Evolutionary conservation across 2,888 invertebrate genomes (phyloP), one percentile per base, ranked within the genome.

Genomic region (Suillia variegata): DNA sequence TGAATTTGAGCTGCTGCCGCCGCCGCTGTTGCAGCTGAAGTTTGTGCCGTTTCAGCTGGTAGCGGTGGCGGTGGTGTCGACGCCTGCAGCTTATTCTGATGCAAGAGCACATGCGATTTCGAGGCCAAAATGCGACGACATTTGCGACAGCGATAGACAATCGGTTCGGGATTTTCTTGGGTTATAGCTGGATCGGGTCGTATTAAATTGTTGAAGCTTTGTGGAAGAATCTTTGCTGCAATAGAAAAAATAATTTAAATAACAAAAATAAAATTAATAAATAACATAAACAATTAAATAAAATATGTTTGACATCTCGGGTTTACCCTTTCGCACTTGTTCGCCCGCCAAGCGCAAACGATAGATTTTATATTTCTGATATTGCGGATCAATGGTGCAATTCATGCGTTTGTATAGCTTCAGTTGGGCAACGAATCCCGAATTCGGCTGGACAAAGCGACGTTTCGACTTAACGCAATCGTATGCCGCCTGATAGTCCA

Each of bases 91-190:
- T 45, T 45, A 18, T 18, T 45, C 15, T 66, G 62, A 58, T 96
- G 95, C 10, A 88, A 87, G 51, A 96, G 85, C 61, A 95, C 84
- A 78, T 94, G 92, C 56, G 87, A 87, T 73, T 90, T 92, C 45
- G 87, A 87, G 55, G 94, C 95, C n/a, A 96, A 85, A 20, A 93
- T 86, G 33, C 94, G 86, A 61, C 92, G 86, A 78, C 94, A 94
- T 75, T 89, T 90, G 75, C 86, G 89, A 78, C 95, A 95, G 63
- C 93, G 87, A 82, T 93, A 94, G 8, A 93, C 92, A 56, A 89
- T 87, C 1, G 93, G 93, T 70, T 93, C 92, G 0, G 94, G 94
- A 67, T 89, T 86, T 66, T 89, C 89, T 31, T 89, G 87, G 1
- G 86, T 86, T 57, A 92, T 78, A 0, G 89, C 90, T 0, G 94